Conservation (phyloP, 2,888 invertebrate genomes). For the Orthosia incerta region DNA sequence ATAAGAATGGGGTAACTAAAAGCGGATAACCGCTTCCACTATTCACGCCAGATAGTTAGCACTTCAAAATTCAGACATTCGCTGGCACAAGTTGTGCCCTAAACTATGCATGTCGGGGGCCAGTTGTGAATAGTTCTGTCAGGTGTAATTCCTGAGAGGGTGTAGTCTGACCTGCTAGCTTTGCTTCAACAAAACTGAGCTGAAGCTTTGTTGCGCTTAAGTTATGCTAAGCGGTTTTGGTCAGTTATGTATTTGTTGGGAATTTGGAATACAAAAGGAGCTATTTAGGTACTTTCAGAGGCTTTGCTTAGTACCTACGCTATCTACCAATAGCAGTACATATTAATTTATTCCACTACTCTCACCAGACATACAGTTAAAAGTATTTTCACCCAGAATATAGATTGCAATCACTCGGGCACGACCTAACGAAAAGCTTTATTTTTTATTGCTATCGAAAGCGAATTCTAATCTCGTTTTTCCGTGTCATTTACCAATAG, state of each 20-base stretch:
- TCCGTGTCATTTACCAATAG: slow-evolving; percentile 70
- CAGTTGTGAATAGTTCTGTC: slow-evolving; percentile 68
- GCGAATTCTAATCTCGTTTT: slow-evolving; percentile 72
- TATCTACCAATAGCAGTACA: neutral
- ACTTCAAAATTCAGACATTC: slow-evolving; percentile 73
- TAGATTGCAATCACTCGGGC: slow-evolving; percentile 43
- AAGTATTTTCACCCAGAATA: slow-evolving; percentile 37
- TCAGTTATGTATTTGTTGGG: slow-evolving; percentile 22
- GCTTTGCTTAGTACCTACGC: neutral
- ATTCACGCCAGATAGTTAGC: slow-evolving; percentile 70
- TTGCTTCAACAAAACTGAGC: slow-evolving; percentile 49
- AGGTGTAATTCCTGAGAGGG: slow-evolving; percentile 66
- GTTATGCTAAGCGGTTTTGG: slow-evolving; percentile 55
- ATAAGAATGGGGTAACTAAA: slow-evolving; percentile 64
- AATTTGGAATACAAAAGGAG: slow-evolving; percentile 20
- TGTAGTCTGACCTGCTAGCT: slow-evolving; percentile 51
- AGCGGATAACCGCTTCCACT: slow-evolving; percentile 61
- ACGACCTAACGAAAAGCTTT: slow-evolving; percentile 55
- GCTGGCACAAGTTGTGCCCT: slow-evolving; percentile 71
- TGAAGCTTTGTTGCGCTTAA: slow-evolving; percentile 52
- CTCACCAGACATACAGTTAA: slow-evolving; percentile 29
- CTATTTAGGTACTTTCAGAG: neutral
- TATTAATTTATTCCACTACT: slow-evolving; percentile 10
- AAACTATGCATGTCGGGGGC: slow-evolving; percentile 71
- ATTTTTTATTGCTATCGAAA: slow-evolving; percentile 67